Evolutionary conservation across 2,113 vertebrate species (phyloP).

Genomic region (Phylloscopus whistleri): DNA sequence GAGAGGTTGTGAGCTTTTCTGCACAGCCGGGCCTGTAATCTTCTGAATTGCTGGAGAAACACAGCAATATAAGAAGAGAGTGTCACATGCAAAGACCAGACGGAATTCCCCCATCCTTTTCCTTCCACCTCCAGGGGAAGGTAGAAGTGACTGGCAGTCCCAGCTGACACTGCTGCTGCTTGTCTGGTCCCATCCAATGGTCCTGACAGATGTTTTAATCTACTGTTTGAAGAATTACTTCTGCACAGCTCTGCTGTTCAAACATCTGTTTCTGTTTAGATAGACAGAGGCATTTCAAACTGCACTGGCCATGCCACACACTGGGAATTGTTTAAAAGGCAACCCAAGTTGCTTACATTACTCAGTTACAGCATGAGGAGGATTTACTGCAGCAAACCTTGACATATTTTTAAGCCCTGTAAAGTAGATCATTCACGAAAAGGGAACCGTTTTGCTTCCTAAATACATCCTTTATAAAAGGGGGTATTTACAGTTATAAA

Average conservation of each 20-base stretch:
- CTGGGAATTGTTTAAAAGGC: slow-evolving; percentile 68
- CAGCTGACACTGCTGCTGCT: slow-evolving; percentile 64
- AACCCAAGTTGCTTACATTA: slow-evolving; percentile 66
- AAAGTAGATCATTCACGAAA: slow-evolving; percentile 59
- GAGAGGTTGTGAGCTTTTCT: not conserved
- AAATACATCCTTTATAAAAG: slow-evolving; percentile 29
- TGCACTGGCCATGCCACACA: slow-evolving; percentile 68
- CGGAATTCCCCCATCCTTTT: not conserved
- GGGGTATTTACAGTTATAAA: slow-evolving; percentile 11
- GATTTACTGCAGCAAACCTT: slow-evolving; percentile 64
- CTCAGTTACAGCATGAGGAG: slow-evolving; percentile 55
- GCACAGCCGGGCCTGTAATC: not conserved
- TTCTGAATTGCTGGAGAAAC: not conserved
- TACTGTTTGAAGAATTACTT: slow-evolving; percentile 72
- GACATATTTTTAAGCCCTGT: slow-evolving; percentile 60
- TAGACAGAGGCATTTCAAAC: slow-evolving; percentile 67
- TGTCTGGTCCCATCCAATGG: slow-evolving; percentile 44
- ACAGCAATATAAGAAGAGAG: not conserved
- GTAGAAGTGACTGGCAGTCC: slow-evolving; percentile 61
- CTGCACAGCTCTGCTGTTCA: slow-evolving; percentile 53
- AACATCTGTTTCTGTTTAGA: slow-evolving; percentile 82
- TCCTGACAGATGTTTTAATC: slow-evolving; percentile 80
- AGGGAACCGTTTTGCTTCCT: slow-evolving; percentile 45
- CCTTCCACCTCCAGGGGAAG: not conserved
- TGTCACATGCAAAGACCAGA: not conserved